Evolutionary conservation across 1,140 invertebrate species (phyloP).

Genomic region (Trissolcus basalis): DNA sequence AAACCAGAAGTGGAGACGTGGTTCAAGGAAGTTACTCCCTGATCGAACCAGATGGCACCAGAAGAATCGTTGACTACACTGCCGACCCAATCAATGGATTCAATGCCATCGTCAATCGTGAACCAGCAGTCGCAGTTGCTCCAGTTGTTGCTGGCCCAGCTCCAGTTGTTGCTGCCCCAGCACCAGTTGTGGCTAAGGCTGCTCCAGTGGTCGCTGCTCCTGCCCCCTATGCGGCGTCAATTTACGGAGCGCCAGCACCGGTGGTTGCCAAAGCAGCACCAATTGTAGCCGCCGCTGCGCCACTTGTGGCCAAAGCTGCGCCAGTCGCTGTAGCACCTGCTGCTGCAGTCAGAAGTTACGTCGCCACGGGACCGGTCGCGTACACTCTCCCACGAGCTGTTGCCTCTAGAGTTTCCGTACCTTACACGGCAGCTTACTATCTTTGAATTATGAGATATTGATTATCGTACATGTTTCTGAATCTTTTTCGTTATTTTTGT

Average conservation of each 20-base stretch:
- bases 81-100: slow-evolving; percentile 80
- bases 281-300: slow-evolving; percentile 21
- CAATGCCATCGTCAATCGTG: slow-evolving; percentile 80
- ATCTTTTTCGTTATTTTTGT: slow-evolving; percentile 10
- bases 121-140: slow-evolving; percentile 70
- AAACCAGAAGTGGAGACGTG: slow-evolving; percentile 75
- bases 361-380: slow-evolving; percentile 31
- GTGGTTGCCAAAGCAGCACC: slow-evolving; percentile 56
- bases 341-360: slow-evolving; percentile 31
- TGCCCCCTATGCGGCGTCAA: not conserved
- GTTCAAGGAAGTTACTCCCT: slow-evolving; percentile 77
- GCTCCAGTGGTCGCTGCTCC: slow-evolving; percentile 11
- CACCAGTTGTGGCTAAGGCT: slow-evolving; percentile 15
- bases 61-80: slow-evolving; percentile 79
- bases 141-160: slow-evolving; percentile 52
- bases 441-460: slow-evolving; percentile 21
- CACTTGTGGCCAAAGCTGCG: slow-evolving; percentile 56
- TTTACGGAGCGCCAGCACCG: not conserved
- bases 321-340: slow-evolving; percentile 25
- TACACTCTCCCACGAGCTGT: slow-evolving; percentile 59
- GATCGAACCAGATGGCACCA: slow-evolving; percentile 77
- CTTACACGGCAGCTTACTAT: slow-evolving; percentile 41
- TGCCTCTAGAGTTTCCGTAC: slow-evolving; percentile 56
- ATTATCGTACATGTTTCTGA: not conserved
- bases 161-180: slow-evolving; percentile 21